These are phyloP conservation scores for Gymnopithys bicolor DNA, from an alignment of 2,797 vertebrate genomes.

Conservation along the genomic window DNA sequence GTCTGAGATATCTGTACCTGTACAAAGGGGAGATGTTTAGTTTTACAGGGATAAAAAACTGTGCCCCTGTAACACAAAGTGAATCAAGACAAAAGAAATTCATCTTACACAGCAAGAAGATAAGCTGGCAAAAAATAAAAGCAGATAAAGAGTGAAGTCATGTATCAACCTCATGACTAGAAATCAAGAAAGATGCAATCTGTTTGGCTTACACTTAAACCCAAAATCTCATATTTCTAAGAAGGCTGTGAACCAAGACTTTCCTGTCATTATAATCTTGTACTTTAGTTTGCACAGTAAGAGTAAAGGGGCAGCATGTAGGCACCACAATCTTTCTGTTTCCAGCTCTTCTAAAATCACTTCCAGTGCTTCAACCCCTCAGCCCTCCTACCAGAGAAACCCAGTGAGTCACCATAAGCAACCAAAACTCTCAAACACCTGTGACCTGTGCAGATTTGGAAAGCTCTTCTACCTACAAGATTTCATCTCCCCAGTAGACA, in stretches of 20 bases:
- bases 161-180: neutral
- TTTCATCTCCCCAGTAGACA: neutral
- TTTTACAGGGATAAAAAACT: neutral
- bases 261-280: neutral
- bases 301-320: neutral
- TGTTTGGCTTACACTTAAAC: neutral
- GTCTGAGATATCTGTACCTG: neutral
- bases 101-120: neutral
- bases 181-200: conserved; percentile 6
- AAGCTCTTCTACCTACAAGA: neutral
- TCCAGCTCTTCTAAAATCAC: neutral
- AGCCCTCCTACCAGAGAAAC: neutral
- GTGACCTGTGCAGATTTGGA: neutral
- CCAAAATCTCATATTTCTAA: neutral
- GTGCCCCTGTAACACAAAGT: neutral
- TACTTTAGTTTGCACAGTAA: neutral
- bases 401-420: neutral
- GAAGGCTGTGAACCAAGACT: rapidly evolving
- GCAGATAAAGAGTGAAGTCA: neutral
- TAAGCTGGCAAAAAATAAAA: neutral
- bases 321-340: rapidly evolving
- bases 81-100: neutral
- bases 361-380: neutral
- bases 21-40: neutral
- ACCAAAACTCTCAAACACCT: neutral